Percentiles rank a stretch among this genome's conserved stretches.
These are phyloP conservation scores for Aspidiotus destructor DNA, from an alignment of 2,888 invertebrate species.

Conservation along the genomic window DNA sequence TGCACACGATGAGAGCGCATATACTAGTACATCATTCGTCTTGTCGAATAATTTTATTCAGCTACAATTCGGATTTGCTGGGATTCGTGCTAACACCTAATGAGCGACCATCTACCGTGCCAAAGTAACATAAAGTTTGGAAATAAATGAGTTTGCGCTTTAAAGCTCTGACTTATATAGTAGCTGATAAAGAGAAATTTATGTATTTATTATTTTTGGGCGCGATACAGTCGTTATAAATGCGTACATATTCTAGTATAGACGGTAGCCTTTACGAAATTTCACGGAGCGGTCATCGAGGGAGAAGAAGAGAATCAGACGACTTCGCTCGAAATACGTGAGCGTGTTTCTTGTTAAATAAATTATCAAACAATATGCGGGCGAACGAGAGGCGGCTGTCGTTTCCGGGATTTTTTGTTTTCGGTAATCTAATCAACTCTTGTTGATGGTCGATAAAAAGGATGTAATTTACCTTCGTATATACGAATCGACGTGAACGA, in stretches of 20 bases:
- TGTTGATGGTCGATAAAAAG: too few species aligned
- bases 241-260: not conserved
- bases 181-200: constrained; percentile 25
- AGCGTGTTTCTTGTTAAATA: not conserved
- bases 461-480: too few species aligned
- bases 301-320: too few species aligned
- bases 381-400: not conserved
- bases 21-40: too few species aligned
- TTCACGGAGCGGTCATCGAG: too few species aligned
- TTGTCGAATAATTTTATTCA: too few species aligned
- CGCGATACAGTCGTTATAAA: constrained; percentile 24
- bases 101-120: constrained; percentile 19
- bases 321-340: not conserved
- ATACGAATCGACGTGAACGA: too few species aligned
- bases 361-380: not conserved
- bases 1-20: too few species aligned
- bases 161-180: constrained; percentile 28
- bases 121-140: constrained; percentile 26
- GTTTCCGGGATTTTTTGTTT: too few species aligned
- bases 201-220: constrained; percentile 22
- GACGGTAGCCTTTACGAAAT: too few species aligned
- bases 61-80: too few species aligned
- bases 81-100: not conserved
- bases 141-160: constrained; percentile 29
- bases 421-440: too few species aligned